These are phyloP conservation scores for Paguma larvata DNA, from an alignment of 2,797 vertebrate species.

Conservation along the genomic window DNA sequence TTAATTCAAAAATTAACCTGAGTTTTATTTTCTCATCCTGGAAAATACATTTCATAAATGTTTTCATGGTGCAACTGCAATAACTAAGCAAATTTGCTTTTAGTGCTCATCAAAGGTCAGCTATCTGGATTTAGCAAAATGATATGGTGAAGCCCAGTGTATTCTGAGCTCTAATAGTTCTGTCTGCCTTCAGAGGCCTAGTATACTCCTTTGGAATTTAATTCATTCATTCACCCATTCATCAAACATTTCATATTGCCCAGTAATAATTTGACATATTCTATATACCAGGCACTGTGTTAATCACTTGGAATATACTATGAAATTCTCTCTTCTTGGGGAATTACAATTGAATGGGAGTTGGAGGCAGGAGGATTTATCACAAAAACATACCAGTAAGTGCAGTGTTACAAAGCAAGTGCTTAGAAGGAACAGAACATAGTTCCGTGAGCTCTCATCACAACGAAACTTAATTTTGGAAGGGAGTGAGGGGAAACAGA, in stretches of 20 bases:
- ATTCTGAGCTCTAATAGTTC: not conserved
- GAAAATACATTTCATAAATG: constrained; percentile 60
- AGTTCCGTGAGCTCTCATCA: not conserved
- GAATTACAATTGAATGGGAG: not conserved
- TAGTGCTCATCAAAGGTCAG: not conserved
- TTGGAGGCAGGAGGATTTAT: not conserved
- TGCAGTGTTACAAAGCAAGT: not conserved
- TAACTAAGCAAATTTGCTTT: constrained; percentile 31
- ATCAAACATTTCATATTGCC: not conserved
- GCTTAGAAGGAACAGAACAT: not conserved
- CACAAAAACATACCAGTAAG: not conserved
- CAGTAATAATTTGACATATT: not conserved
- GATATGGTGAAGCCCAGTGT: not conserved
- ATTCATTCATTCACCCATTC: constrained; percentile 1
- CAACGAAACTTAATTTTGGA: not conserved
- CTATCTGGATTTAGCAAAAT: constrained; percentile 46
- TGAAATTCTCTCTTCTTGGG: not conserved
- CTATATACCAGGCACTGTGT: not conserved
- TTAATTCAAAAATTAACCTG: constrained; percentile 67
- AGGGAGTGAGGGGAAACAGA: not conserved
- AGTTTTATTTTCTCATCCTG: constrained; percentile 66
- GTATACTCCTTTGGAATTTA: not conserved
- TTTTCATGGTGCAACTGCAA: not conserved
- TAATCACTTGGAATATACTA: not conserved
- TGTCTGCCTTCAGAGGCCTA: not conserved